Evolutionary conservation across 2,797 vertebrate genomes (phyloP).

Genomic region (Siniperca obscura): DNA sequence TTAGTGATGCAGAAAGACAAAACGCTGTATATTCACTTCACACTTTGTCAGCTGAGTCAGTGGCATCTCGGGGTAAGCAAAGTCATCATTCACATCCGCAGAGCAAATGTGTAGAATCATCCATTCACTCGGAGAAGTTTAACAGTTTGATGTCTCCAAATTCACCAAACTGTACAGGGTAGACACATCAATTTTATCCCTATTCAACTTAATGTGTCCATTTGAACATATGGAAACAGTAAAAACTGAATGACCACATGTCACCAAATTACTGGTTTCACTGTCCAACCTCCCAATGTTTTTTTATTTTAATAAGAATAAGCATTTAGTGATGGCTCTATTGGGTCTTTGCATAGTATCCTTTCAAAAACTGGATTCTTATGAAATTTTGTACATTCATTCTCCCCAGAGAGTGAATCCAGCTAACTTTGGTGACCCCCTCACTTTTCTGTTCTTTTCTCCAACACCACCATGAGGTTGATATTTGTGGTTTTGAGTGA

Average conservation of each 20-base stretch:
- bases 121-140: background rate
- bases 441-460: no score
- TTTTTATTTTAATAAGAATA: no score
- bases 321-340: no score
- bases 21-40: background rate
- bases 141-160: background rate
- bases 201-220: background rate
- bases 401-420: no score
- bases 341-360: no score
- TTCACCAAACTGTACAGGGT: background rate
- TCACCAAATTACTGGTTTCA: background rate
- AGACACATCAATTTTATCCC: background rate
- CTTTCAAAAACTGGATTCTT: no score
- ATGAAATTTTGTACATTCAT: no score
- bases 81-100: background rate
- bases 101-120: background rate
- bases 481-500: no score
- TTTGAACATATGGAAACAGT: background rate
- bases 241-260: background rate
- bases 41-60: background rate
- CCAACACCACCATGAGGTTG: no score
- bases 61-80: background rate
- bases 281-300: no score
- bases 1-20: conserved; percentile 26
- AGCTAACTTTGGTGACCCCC: no score